phyloP scores from a whole-genome alignment of 1,140 invertebrate genomes.

The Pygmarrhopalites habei region DNA sequence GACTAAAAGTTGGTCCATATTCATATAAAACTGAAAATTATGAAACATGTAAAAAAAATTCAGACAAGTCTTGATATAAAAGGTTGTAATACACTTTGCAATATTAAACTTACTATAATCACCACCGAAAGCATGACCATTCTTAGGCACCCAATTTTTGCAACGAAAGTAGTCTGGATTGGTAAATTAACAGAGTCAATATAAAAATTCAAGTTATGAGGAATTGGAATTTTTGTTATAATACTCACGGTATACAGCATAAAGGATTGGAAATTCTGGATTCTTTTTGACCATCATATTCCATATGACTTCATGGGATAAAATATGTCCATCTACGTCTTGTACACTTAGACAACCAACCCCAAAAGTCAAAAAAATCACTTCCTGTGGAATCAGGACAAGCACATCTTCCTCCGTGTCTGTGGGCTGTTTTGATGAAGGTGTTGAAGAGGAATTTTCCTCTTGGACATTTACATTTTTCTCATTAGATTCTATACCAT shows the following conservation, averaged over 20 bases:
- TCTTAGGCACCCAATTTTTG: conserved; percentile 38
- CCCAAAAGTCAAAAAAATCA: conserved; percentile 35
- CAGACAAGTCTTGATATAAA: background rate
- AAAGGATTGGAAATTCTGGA: conserved; percentile 31
- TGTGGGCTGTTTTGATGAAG: background rate
- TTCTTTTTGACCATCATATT: conserved; percentile 19
- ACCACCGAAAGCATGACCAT: conserved; percentile 25
- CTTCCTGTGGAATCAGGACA: conserved; percentile 37
- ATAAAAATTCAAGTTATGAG: too few species aligned
- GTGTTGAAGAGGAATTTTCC: too few species aligned
- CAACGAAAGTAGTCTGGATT: conserved; percentile 34
- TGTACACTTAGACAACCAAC: conserved; percentile 34
- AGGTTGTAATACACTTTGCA: background rate
- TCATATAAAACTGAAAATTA: conserved; percentile 33
- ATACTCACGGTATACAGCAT: conserved; percentile 38
- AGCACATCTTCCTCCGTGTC: conserved; percentile 27
- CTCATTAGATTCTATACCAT: too few species aligned
- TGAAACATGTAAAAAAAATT: conserved; percentile 4
- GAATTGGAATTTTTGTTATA: too few species aligned
- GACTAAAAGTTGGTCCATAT: conserved; percentile 28
- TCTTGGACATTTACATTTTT: too few species aligned
- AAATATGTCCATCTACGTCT: background rate
- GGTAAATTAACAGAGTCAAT: too few species aligned
- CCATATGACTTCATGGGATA: conserved; percentile 25
- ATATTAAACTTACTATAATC: conserved; percentile 24